Evolutionary conservation across 2,888 invertebrate species (phyloP).

Genomic region (Tenthredo mesomela): DNA sequence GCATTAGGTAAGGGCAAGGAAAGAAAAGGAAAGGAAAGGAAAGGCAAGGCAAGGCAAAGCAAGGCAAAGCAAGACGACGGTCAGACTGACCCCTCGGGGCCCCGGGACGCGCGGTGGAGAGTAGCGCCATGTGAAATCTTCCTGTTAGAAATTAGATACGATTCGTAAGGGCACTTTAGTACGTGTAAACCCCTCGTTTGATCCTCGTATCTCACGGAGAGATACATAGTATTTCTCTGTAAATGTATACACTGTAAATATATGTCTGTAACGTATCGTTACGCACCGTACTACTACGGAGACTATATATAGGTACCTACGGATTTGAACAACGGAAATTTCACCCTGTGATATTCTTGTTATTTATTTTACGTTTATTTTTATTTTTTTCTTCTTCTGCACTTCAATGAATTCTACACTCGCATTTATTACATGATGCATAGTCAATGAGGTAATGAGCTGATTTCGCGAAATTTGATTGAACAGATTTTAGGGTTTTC

Average conservation of each 20-base stretch:
- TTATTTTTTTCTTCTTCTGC: no score
- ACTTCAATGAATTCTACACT: background rate
- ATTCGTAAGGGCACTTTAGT: conserved; percentile 63
- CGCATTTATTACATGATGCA: background rate
- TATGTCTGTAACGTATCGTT: conserved; percentile 29
- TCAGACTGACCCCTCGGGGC: conserved; percentile 43
- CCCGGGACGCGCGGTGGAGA: conserved; percentile 54
- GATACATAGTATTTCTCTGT: conserved; percentile 31
- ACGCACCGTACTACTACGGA: background rate
- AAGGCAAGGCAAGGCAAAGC: no score
- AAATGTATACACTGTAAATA: conserved; percentile 36
- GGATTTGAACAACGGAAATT: conserved; percentile 25
- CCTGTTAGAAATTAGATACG: conserved; percentile 73
- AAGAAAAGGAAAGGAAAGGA: conserved; percentile 23
- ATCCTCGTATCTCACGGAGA: conserved; percentile 52
- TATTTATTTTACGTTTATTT: background rate
- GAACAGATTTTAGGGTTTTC: no score
- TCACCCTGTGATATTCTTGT: background rate
- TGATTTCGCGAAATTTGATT: background rate
- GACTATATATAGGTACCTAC: background rate
- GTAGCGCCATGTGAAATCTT: conserved; percentile 64
- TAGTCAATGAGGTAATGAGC: background rate
- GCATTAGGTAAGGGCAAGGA: conserved; percentile 33
- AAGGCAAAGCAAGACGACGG: conserved; percentile 55
- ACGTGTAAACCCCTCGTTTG: conserved; percentile 62